Evolutionary conservation across 1,140 invertebrate genomes (phyloP), one percentile per base, ranked within the genome.

Genomic region (Drosophila malerkotliana): DNA sequence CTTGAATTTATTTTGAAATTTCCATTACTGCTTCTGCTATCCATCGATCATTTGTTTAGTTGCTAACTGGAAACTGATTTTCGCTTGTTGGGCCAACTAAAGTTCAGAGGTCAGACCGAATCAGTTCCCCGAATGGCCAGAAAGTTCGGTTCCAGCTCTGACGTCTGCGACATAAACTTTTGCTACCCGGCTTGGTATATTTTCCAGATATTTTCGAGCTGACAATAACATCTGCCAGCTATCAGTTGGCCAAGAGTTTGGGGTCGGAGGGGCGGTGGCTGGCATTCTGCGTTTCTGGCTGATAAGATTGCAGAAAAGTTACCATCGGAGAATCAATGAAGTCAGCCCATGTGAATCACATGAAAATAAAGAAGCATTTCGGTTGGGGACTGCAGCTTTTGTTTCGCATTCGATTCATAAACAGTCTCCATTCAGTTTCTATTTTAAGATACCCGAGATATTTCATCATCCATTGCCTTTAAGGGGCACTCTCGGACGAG

Each of bases 51-150:
- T 10, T 67, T 66, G 15, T 28, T 41, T 41, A 15, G 60, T 30
- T 32, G 32, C 34, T 4, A 47, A 37, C n/a, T 44, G 28, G 6
- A 28, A 41, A 28, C 18, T 8, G 9, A 24, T 26, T 37, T 28
- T 51, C 10, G 10, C 39, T 12, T 52, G 14, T 39, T 62, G 44
- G 49, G 12, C 18, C 7, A 18, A 8, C 44, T 24, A 57, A 75
- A 74, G 71, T 64, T 75, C 71, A 75, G 26, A 15, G 60, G 55
- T 75, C 71, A 74, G 30, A 34, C 34, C 24, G 41, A 49, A 53
- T 15, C 67, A 48, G 41, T 72, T 24, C 9, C 8, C 44, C 37
- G 54, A 59, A 69, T 69, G 44, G 18, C 34, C 34, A 14, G 7
- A 72, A 72, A 72, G 58, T 52, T 74, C 32, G 53, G 48, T 64